Percentiles rank a stretch among this genome's conserved stretches.
These are phyloP conservation scores for Gerris buenoi DNA, from an alignment of 1,140 invertebrate species.

Conservation along the genomic window DNA sequence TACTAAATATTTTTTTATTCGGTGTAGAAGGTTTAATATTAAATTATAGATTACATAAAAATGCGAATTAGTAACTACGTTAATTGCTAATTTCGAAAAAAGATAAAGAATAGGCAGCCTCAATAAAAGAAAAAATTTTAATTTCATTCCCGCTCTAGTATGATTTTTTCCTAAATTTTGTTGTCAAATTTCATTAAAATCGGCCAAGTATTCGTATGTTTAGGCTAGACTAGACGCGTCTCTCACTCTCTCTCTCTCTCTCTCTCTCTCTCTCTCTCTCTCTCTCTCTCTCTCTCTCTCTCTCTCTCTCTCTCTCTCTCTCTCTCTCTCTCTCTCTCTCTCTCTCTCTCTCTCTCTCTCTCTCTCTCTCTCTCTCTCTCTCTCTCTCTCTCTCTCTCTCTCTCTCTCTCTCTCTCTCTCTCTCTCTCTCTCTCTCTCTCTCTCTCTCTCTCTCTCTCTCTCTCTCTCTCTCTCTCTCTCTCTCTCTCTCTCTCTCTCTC, in stretches of 20 bases:
- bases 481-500: neutral
- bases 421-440: neutral
- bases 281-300: neutral
- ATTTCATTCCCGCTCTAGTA: too few species aligned
- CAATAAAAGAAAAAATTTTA: too few species aligned
- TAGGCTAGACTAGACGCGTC: too few species aligned
- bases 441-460: neutral
- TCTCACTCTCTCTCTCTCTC: neutral
- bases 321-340: conserved; percentile 5
- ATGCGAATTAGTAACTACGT: too few species aligned
- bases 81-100: too few species aligned
- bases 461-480: neutral
- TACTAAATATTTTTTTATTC: too few species aligned
- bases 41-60: too few species aligned
- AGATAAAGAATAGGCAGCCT: too few species aligned
- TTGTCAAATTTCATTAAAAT: too few species aligned
- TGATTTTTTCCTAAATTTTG: too few species aligned
- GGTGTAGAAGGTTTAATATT: too few species aligned
- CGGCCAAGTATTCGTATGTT: too few species aligned
- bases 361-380: conserved; percentile 5
- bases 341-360: conserved; percentile 11
- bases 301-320: neutral
- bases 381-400: neutral
- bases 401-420: conserved; percentile 2
- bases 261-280: neutral